Base-by-base conservation (phyloP, 2,888 invertebrate species). In the Galeopsomyia nigrocyanea region DNA sequence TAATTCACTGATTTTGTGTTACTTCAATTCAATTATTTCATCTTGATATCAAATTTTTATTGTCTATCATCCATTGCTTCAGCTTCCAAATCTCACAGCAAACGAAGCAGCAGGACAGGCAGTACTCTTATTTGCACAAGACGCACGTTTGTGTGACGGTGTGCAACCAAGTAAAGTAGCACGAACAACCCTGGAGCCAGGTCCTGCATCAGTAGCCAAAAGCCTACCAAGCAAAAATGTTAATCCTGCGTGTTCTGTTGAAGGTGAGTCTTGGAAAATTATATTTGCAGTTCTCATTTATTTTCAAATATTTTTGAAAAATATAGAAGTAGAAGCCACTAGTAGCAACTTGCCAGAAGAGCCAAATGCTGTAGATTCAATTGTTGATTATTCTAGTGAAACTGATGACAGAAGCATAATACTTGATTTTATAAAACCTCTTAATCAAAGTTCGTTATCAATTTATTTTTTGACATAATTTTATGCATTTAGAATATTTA, bases 21-120 rank as follows among this genome's bases (percentile, higher is more conserved):
- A 5, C 7, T 17, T n/a, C n/a, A 13, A 46, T 19, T 47, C 22
- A 26, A 68, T 17, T 51, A 49, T 55, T 56, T 19, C 13, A 26
- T 26, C 26, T 3, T 26, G 26, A 26, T 5, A 5, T 26, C 26
- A 68, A 68, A 57, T 64, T 19, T 51, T 51, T n/a, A 14, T 69
- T 80, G 82, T 79, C 13, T 53, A 26, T 26, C 5, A 26, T 39
- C 7, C 7, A 3, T 39, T 39, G 10, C 39, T 50, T 3, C 80
- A 93, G 92, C 88, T 92, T 71, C 89, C 91, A 82, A 91, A 91
- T 81, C 88, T 95, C 80, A 92, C 94, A 74, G 93, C 95, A 75
- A 95, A 97, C 89, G 94, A 96, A 87, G 96, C 97, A 67, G 97
- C 97, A 39, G 95, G 95, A 0, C 92, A 93, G 83, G 97, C 97